These are phyloP conservation scores for Verasper variegatus DNA, from an alignment of 2,113 vertebrate species.

Conservation along the genomic window DNA sequence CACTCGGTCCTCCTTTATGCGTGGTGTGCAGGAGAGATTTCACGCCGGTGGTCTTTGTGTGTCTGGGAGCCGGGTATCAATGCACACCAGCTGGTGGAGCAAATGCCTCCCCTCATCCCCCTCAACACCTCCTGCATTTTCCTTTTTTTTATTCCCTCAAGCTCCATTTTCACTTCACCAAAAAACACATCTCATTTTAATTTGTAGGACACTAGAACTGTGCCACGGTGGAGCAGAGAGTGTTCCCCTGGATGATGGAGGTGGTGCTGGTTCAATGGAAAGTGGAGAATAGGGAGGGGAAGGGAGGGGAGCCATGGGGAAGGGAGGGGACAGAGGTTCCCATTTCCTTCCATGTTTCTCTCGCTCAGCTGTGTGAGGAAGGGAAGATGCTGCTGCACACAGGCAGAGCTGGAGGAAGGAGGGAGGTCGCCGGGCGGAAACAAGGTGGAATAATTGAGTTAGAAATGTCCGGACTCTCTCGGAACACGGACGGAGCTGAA, in stretches of 20 bases:
- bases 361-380: conserved; percentile 58
- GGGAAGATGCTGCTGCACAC: conserved; percentile 43
- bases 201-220: not conserved
- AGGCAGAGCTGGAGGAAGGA: conserved; percentile 32
- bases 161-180: not conserved
- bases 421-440: conserved; percentile 30
- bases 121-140: not conserved
- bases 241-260: conserved; percentile 50
- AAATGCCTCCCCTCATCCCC: conserved; percentile 53
- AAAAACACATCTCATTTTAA: too few species aligned
- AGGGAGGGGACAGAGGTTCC: conserved; percentile 65
- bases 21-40: conserved; percentile 37
- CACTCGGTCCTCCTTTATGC: conserved; percentile 17
- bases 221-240: conserved; percentile 24
- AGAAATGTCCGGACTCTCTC: not conserved
- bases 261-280: conserved; percentile 54
- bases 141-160: not conserved
- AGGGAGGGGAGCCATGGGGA: conserved; percentile 51
- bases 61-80: conserved; percentile 50
- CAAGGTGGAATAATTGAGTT: conserved; percentile 22
- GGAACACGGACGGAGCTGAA: not conserved
- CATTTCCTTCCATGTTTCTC: conserved; percentile 71
- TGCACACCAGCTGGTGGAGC: conserved; percentile 64
- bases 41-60: conserved; percentile 66
- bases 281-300: conserved; percentile 65